Evolutionary conservation across 2,888 invertebrate species (phyloP).

Genomic region (Leucophenga montana): DNA sequence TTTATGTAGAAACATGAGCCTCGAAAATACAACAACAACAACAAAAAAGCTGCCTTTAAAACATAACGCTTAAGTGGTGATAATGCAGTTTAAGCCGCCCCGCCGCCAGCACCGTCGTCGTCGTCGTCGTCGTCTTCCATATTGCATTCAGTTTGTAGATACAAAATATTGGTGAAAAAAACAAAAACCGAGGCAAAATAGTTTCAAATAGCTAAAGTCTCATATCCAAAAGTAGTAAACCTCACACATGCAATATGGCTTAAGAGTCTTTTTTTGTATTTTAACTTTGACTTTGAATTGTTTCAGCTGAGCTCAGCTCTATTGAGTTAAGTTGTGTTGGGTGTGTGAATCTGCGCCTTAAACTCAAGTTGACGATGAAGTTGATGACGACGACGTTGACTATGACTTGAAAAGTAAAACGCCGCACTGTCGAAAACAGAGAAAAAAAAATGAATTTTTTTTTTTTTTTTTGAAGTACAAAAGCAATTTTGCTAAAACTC

Average conservation of each 20-base stretch:
- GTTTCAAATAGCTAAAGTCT: conserved; percentile 25
- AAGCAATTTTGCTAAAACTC: conserved; percentile 16
- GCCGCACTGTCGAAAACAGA: conserved; percentile 5
- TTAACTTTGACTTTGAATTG: not conserved
- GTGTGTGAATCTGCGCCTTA: not conserved
- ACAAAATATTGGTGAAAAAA: no score
- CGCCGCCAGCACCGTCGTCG: no score
- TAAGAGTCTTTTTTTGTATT: not conserved
- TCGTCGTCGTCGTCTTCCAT: not conserved
- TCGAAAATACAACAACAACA: conserved; percentile 1
- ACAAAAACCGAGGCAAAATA: conserved; percentile 21
- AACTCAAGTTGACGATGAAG: not conserved
- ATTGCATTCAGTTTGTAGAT: not conserved
- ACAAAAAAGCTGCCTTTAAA: conserved; percentile 10
- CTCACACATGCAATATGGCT: not conserved
- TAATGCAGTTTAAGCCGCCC: conserved; percentile 56
- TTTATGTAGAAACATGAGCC: conserved; percentile 43
- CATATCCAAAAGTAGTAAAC: conserved; percentile 6
- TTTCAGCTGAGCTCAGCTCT: not conserved
- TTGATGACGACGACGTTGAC: no score
- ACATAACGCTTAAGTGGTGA: conserved; percentile 53
- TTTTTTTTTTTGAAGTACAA: conserved; percentile 24
- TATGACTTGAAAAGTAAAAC: not conserved
- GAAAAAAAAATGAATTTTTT: not conserved
- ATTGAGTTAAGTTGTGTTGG: not conserved